These are phyloP conservation scores for Pediacus dermestoides DNA, from an alignment of 2,888 invertebrate genomes.

Conservation along the genomic window DNA sequence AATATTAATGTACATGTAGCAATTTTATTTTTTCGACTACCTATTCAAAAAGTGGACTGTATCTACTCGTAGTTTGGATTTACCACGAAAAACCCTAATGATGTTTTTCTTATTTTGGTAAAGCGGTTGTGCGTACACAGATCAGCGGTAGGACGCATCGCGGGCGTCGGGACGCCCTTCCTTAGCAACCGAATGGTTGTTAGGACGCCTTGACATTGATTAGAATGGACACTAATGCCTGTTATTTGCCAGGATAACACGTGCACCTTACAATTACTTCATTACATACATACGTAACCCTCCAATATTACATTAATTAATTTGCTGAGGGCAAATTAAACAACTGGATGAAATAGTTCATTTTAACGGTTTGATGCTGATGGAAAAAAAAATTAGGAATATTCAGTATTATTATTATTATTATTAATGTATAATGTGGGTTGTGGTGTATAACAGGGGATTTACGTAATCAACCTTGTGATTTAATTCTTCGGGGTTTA, in stretches of 20 bases:
- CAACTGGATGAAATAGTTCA: constrained; percentile 1
- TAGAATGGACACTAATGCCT: constrained; percentile 9
- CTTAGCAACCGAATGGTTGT: constrained; percentile 7
- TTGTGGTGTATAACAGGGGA: neutral
- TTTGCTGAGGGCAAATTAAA: constrained; percentile 2
- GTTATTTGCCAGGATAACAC: constrained; percentile 7
- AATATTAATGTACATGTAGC: no score
- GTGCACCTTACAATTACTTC: constrained; percentile 7
- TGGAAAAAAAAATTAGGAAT: no score
- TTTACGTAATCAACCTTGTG: constrained; percentile 3
- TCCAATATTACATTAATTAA: neutral
- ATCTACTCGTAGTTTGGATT: no score
- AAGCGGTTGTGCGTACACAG: no score
- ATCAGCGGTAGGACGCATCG: no score
- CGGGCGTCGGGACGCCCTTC: constrained; percentile 9
- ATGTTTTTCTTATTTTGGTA: no score
- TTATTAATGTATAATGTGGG: constrained; percentile 2
- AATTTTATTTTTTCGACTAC: no score
- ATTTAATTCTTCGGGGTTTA: neutral
- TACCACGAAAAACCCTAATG: no score
- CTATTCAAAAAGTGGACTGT: no score
- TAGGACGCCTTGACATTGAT: constrained; percentile 5
- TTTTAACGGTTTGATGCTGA: neutral
- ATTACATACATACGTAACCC: constrained; percentile 1
- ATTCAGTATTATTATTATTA: no score